These are phyloP conservation scores for Taurulus bubalis DNA, from an alignment of 2,113 vertebrate genomes.

Conservation along the genomic window DNA sequence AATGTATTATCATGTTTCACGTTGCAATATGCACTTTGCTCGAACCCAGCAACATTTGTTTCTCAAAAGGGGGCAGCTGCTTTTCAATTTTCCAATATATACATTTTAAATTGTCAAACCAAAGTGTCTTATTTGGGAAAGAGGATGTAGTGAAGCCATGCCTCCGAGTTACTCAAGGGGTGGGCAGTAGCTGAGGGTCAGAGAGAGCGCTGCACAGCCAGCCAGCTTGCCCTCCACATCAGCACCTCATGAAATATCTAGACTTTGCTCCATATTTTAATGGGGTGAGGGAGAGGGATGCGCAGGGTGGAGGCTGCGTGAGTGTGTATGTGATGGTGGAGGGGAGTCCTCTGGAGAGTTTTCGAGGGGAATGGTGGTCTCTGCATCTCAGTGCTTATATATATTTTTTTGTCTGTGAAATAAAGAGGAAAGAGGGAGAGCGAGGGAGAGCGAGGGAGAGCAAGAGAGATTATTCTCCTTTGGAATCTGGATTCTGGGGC, in stretches of 20 bases:
- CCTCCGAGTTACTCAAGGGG: constrained; percentile 48
- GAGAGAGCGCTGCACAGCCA: constrained; percentile 46
- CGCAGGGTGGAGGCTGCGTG: constrained; percentile 45
- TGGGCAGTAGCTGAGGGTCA: constrained; percentile 70
- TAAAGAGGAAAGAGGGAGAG: constrained; percentile 57
- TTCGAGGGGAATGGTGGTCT: constrained; percentile 66
- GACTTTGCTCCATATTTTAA: constrained; percentile 79
- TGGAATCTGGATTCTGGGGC: constrained; percentile 82
- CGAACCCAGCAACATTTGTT: constrained; percentile 33
- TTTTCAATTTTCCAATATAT: neutral
- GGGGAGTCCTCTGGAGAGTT: constrained; percentile 66
- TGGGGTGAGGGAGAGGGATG: constrained; percentile 66
- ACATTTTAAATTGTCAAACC: neutral
- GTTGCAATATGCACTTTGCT: constrained; percentile 39
- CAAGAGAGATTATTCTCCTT: constrained; percentile 78
- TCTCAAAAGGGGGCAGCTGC: constrained; percentile 22
- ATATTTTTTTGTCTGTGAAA: constrained; percentile 61
- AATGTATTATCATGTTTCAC: constrained; percentile 65
- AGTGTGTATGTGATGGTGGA: constrained; percentile 59
- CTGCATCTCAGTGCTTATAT: constrained; percentile 60
- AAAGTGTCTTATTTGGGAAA: constrained; percentile 44
- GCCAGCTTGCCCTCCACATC: constrained; percentile 69
- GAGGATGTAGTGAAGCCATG: constrained; percentile 34
- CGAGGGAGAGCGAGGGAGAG: constrained; percentile 46
- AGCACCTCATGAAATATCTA: constrained; percentile 80